A percentile compares a stretch with the other conserved stretches of the same genome.
phyloP scores from a whole-genome alignment of 2,113 vertebrate species.

The Tamias sibiricus region DNA sequence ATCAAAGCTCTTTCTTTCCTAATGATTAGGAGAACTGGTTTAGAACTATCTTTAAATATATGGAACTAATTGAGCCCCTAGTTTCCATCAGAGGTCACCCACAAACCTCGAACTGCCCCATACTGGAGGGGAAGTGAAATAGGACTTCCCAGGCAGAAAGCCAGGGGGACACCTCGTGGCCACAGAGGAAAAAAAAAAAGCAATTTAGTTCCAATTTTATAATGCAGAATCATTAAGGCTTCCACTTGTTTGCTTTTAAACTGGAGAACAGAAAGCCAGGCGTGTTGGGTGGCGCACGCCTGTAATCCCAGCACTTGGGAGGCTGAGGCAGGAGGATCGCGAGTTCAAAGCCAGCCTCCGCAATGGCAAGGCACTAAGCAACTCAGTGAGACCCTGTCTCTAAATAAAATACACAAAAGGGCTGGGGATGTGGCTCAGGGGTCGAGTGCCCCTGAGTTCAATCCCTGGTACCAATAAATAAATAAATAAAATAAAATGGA shows the following conservation, averaged over 20 bases:
- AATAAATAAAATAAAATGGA: too few relatives aligned
- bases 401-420: too few relatives aligned
- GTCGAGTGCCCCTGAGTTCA: too few relatives aligned
- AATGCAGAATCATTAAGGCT: background rate
- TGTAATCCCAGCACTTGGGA: too few relatives aligned
- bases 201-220: background rate
- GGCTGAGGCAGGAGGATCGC: too few relatives aligned
- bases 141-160: background rate
- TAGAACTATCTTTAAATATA: background rate
- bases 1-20: background rate
- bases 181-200: background rate
- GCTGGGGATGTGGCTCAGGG: too few relatives aligned
- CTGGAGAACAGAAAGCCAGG: background rate
- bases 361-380: too few relatives aligned
- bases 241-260: conserved; percentile 47
- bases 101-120: background rate
- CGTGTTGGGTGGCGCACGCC: too few relatives aligned
- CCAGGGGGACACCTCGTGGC: background rate
- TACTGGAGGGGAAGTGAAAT: background rate
- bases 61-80: background rate
- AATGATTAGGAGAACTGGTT: background rate
- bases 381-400: too few relatives aligned
- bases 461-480: too few relatives aligned
- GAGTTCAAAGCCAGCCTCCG: too few relatives aligned
- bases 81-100: background rate